A percentile compares a stretch with the other conserved stretches of the same genome.
phyloP scores from a whole-genome alignment of 2,113 vertebrate species.

The Caloenas nicobarica region DNA sequence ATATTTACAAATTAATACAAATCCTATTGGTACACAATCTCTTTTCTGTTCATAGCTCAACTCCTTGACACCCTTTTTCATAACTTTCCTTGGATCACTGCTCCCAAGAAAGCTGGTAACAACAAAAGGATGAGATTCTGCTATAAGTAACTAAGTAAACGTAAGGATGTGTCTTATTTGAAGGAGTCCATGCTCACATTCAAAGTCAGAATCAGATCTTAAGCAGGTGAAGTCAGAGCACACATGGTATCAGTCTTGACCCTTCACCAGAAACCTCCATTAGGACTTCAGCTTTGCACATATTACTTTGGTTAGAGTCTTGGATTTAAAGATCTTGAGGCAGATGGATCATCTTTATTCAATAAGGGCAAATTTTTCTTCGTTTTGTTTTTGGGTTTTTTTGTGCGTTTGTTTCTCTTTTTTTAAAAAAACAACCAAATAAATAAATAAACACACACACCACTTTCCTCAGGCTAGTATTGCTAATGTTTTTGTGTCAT shows the following conservation, averaged over 20 bases:
- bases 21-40: background rate
- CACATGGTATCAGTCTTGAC: background rate
- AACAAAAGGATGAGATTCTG: background rate
- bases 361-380: background rate
- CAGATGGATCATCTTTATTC: background rate
- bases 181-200: background rate
- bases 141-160: background rate
- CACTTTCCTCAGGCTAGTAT: background rate
- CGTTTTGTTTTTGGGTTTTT: background rate
- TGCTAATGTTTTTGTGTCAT: background rate
- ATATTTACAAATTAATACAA: background rate
- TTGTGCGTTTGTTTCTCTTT: background rate
- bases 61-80: background rate
- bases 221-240: background rate
- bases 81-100: background rate
- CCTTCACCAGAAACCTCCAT: background rate
- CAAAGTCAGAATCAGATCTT: background rate
- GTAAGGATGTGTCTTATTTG: background rate
- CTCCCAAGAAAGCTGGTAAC: background rate
- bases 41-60: background rate
- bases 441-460: background rate
- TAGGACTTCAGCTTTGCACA: background rate
- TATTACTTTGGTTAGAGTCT: background rate
- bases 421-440: background rate
- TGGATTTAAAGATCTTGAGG: background rate